phyloP scores from a whole-genome alignment of 2,797 vertebrate genomes.

The Enteromius afrohamiltoni region DNA sequence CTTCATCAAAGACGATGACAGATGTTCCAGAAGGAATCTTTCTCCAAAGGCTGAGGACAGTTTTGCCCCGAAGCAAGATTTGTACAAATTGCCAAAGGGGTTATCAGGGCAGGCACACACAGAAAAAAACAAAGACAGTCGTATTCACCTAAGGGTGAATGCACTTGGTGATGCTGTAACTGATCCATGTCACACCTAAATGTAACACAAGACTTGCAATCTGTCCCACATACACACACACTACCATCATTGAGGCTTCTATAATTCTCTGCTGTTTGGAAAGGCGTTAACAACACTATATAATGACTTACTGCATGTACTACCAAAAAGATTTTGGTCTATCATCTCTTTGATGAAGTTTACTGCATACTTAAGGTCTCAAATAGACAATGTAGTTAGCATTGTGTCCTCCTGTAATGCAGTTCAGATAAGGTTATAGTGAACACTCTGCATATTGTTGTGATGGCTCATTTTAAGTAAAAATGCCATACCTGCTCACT shows the following conservation, averaged over 20 bases:
- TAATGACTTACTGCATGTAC: not conserved
- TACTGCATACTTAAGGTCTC: not conserved
- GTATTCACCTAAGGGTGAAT: constrained; percentile 39
- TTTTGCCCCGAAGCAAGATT: constrained; percentile 62
- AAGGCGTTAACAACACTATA: constrained; percentile 15
- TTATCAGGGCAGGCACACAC: constrained; percentile 39
- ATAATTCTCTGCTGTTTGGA: constrained; percentile 16
- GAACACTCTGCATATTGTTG: not conserved
- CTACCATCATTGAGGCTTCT: constrained; percentile 29
- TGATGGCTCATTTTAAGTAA: not conserved
- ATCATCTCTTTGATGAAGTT: not conserved
- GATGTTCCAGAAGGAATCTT: constrained; percentile 68
- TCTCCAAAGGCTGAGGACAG: constrained; percentile 59
- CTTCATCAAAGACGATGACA: constrained; percentile 65
- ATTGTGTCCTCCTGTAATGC: not conserved
- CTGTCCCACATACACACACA: constrained; percentile 41
- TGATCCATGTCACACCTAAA: constrained; percentile 59
- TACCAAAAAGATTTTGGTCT: not conserved
- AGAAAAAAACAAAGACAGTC: constrained; percentile 25
- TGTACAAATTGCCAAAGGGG: constrained; percentile 59
- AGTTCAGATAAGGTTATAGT: constrained; percentile 1
- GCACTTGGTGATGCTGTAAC: constrained; percentile 56
- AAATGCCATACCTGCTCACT: constrained; percentile 26
- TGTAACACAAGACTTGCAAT: constrained; percentile 52
- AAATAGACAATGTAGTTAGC: not conserved